phyloP scores from a whole-genome alignment of 2,888 invertebrate species.

The Eupithecia subfuscata region DNA sequence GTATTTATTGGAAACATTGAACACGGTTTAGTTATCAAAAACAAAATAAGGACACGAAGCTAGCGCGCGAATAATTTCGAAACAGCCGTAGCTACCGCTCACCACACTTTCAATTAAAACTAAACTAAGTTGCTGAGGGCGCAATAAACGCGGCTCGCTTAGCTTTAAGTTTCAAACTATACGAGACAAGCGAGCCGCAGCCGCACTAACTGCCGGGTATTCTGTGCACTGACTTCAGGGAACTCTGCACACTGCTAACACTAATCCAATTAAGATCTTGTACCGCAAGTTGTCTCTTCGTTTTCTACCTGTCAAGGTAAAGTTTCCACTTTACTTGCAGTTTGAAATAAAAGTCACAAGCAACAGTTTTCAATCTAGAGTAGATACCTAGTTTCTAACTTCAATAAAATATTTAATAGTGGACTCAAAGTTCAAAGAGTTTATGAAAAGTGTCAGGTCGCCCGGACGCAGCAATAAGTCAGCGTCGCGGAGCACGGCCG shows the following conservation, averaged over 20 bases:
- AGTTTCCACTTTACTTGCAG: background rate
- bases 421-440: slow-evolving; percentile 1
- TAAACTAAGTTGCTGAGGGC: slow-evolving; percentile 22
- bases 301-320: background rate
- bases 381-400: background rate
- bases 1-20: background rate
- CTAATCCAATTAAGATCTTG: background rate
- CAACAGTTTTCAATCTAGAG: background rate
- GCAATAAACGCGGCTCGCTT: slow-evolving; percentile 27
- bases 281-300: background rate
- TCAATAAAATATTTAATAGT: slow-evolving; percentile 3
- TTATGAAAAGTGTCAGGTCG: slow-evolving; percentile 30
- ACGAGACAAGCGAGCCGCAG: slow-evolving; percentile 23
- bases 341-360: background rate
- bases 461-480: slow-evolving; percentile 25
- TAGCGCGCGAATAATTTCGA: background rate
- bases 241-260: slow-evolving; percentile 6
- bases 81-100: background rate
- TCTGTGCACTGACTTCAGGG: background rate
- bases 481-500: slow-evolving; percentile 17
- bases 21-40: background rate
- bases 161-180: slow-evolving; percentile 22
- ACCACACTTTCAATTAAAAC: slow-evolving; percentile 28
- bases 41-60: background rate
- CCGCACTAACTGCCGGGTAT: background rate